phyloP scores from a whole-genome alignment of 1,140 invertebrate genomes.

The Diuraphis noxia region DNA sequence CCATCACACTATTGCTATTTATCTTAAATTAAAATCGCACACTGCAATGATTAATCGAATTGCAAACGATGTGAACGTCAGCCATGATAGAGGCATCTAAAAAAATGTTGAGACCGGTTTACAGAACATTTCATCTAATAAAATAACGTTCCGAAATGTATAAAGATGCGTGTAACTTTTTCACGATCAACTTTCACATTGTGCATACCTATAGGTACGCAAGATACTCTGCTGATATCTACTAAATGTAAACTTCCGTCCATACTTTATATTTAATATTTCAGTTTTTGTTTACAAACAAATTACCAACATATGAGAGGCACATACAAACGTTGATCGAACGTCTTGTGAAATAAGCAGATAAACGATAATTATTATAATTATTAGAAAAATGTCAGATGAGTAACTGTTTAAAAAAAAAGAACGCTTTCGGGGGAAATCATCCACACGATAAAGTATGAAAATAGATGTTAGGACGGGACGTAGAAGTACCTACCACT shows the following conservation, averaged over 20 bases:
- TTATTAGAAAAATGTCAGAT: background rate
- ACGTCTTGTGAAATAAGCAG: background rate
- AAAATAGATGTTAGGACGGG: background rate
- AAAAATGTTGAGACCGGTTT: conserved; percentile 1
- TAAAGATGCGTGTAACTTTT: conserved; percentile 2
- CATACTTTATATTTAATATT: background rate
- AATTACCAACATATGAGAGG: background rate
- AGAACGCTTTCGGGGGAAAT: conserved; percentile 7
- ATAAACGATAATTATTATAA: background rate
- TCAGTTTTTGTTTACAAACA: background rate
- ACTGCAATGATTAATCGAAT: background rate
- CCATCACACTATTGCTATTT: background rate
- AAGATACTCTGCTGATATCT: background rate
- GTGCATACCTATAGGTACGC: background rate
- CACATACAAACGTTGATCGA: background rate
- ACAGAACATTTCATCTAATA: background rate
- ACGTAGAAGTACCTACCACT: background rate
- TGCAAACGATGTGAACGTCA: background rate
- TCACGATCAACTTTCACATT: background rate
- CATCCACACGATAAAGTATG: background rate
- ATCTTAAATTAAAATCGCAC: background rate
- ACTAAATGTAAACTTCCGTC: background rate
- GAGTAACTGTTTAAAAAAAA: background rate
- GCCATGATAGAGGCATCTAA: background rate
- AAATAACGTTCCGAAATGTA: background rate